A percentile compares a stretch with the other conserved stretches of the same genome.
Evolutionary conservation across 2,888 invertebrate species (phyloP).

Genomic region (Caradrina kadenii): DNA sequence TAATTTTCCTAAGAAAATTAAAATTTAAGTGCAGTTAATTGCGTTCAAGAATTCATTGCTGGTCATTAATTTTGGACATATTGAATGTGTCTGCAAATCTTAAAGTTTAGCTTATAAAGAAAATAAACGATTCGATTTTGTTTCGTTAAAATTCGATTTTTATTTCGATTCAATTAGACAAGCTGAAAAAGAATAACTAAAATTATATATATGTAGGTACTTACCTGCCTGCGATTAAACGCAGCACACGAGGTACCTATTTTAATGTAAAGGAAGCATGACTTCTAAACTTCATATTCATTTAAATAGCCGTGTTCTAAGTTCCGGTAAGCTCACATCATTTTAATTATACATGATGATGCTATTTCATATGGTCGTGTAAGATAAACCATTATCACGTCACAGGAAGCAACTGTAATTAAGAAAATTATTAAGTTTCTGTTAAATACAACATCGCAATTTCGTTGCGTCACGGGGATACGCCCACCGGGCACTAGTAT

Average conservation of each 20-base stretch:
- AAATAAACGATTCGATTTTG: neutral
- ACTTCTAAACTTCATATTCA: slow-evolving; percentile 7
- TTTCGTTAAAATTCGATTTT: too few relatives aligned
- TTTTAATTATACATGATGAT: slow-evolving; percentile 35
- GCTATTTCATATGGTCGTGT: neutral
- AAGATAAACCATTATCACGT: slow-evolving; percentile 1
- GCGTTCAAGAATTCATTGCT: too few relatives aligned
- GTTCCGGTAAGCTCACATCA: slow-evolving; percentile 34
- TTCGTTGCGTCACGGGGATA: slow-evolving; percentile 28
- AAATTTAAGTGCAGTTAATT: too few relatives aligned
- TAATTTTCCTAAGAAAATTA: slow-evolving; percentile 21
- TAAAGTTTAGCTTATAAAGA: neutral
- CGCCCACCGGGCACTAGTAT: slow-evolving; percentile 35
- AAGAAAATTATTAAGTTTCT: slow-evolving; percentile 13
- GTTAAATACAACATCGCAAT: slow-evolving; percentile 16
- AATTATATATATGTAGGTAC: too few relatives aligned
- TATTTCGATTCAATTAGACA: neutral
- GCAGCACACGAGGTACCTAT: neutral
- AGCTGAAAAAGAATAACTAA: neutral
- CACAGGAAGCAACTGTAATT: slow-evolving; percentile 16
- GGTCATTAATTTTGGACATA: neutral
- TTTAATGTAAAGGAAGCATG: slow-evolving; percentile 24
- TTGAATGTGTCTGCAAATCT: neutral
- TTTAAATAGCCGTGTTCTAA: slow-evolving; percentile 39
- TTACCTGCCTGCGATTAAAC: neutral